phyloP scores from a whole-genome alignment of 2,888 invertebrate genomes.

The Pemphredon lugubris region DNA sequence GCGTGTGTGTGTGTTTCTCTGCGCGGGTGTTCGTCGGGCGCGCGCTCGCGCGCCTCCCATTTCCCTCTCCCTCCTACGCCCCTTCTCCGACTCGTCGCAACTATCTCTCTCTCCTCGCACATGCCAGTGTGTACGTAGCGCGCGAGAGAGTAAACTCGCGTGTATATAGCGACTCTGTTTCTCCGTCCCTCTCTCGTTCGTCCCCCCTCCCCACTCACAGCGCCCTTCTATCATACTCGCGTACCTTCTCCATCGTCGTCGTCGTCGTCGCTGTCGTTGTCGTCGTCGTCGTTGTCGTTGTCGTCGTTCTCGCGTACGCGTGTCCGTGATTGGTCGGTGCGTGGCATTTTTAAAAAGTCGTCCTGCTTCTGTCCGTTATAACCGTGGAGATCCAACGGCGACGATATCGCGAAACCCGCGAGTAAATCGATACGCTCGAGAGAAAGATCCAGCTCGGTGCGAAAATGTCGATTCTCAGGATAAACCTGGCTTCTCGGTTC shows the following conservation, averaged over 20 bases:
- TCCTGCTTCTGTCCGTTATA: slow-evolving; percentile 55
- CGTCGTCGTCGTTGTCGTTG: too few relatives aligned
- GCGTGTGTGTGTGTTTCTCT: slow-evolving; percentile 31
- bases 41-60: slow-evolving; percentile 12
- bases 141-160: slow-evolving; percentile 29
- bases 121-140: slow-evolving; percentile 13
- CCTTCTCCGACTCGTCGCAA: too few relatives aligned
- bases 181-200: slow-evolving; percentile 5
- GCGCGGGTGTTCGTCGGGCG: too few relatives aligned
- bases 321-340: slow-evolving; percentile 64
- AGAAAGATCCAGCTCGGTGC: slow-evolving; percentile 2
- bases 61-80: too few relatives aligned
- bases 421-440: slow-evolving; percentile 41
- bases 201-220: not conserved
- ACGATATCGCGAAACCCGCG: slow-evolving; percentile 47
- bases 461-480: slow-evolving; percentile 18
- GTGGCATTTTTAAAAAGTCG: slow-evolving; percentile 67
- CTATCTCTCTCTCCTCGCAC: slow-evolving; percentile 10
- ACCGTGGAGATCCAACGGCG: slow-evolving; percentile 33
- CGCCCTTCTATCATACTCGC: slow-evolving; percentile 5
- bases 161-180: slow-evolving; percentile 51
- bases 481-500: too few relatives aligned
- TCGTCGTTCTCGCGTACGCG: slow-evolving; percentile 30
- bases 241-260: slow-evolving; percentile 24
- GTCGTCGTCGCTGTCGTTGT: slow-evolving; percentile 6